Evolutionary conservation across 1,140 invertebrate species (phyloP), one percentile per base, ranked within the genome.

Genomic region (Sinonovacula constricta): DNA sequence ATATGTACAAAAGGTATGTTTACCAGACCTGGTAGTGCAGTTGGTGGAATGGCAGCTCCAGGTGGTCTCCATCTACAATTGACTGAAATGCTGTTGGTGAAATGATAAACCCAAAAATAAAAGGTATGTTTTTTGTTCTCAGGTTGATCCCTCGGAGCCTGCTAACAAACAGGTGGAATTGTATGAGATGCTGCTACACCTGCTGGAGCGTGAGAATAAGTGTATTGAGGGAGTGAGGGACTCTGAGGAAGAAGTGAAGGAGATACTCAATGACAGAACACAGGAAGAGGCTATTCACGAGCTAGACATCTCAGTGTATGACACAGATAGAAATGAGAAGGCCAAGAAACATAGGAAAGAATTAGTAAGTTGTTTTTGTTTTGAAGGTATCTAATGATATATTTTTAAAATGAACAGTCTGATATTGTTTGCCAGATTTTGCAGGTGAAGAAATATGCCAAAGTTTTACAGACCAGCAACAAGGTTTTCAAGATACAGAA

Each of bases 271-370:
- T 59, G 86, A 88, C 22, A 74, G 91, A 63, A 85, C 83, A 22
- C 84, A 86, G 51, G 91, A 92, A 79, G 91, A 92, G 69, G 75
- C 77, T 15, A 81, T 70, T 14, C 85, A 84, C 31, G 86, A 91
- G 33, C 78, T 91, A 57, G 87, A 90, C 33, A 89, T 91, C n/a
- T 90, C 88, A 39, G 86, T 91, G 12, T 91, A 91, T 77, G 91
- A 92, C 69, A 90, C 90, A 26, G 87, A 89, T 63, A 85, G 91
- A 45, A 92, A 91, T 85, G 90, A 91, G 60, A 91, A 91, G 71
- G 89, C 90, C 7, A 91, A 90, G 79, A 88, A 90, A 82, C 88
- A 89, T 63, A 87, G 90, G 70, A 74, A 83, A 75, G 90, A 91
- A 83, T 69, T 92, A 86, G 91, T 91, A 79, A 79, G 88, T 71